Percentiles rank a stretch among this genome's conserved stretches.
phyloP scores from a whole-genome alignment of 2,888 invertebrate genomes.

The Hydraecia micacea region DNA sequence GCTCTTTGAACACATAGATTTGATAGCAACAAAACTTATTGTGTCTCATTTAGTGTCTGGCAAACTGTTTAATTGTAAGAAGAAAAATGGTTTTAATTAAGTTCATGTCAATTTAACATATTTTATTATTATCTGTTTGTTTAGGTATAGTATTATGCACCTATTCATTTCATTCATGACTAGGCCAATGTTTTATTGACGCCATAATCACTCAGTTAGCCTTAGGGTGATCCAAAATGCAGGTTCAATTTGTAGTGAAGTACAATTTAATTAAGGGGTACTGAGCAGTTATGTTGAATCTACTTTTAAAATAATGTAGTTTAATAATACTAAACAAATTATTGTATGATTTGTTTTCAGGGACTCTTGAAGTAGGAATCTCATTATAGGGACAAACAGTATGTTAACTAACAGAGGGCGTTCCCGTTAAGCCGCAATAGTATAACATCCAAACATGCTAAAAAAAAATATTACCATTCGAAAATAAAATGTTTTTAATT shows the following conservation, averaged over 20 bases:
- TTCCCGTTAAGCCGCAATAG: no score
- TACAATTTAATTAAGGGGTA: background rate
- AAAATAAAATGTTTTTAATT: no score
- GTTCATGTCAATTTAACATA: conserved; percentile 9
- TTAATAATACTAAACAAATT: background rate
- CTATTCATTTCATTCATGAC: conserved; percentile 3
- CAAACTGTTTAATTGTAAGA: conserved; percentile 16
- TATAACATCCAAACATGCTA: no score
- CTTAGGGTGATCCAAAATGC: background rate
- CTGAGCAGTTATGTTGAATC: background rate
- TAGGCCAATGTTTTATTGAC: background rate
- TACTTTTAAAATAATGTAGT: background rate
- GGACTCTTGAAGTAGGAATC: background rate
- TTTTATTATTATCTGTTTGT: conserved; percentile 3
- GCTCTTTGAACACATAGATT: background rate
- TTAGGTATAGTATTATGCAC: background rate
- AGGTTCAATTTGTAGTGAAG: conserved; percentile 10
- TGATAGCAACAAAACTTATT: background rate
- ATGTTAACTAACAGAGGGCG: no score
- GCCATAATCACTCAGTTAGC: background rate
- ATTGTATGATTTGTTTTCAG: conserved; percentile 6
- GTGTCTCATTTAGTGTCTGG: background rate
- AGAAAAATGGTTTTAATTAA: conserved; percentile 7
- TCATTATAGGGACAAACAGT: no score
- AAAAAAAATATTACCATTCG: no score